Percentiles rank a stretch among this genome's conserved stretches.
Evolutionary conservation across 2,888 invertebrate species (phyloP).

Genomic region (Willowsia nigromaculata): DNA sequence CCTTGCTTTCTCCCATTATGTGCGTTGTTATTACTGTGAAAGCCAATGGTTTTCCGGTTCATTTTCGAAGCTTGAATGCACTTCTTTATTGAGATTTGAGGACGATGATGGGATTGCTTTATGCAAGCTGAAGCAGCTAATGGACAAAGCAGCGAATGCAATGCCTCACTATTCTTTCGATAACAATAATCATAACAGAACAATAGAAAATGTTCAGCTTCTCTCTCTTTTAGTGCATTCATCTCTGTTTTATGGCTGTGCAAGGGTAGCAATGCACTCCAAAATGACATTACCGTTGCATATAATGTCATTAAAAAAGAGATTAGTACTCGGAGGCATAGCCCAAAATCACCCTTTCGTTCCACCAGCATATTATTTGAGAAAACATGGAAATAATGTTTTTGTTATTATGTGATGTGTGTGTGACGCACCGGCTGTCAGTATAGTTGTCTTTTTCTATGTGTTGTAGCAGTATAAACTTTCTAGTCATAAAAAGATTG

Average conservation of each 20-base stretch:
- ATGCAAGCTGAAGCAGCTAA: conserved; percentile 2
- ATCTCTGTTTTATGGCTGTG: conserved; percentile 2
- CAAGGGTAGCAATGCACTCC: conserved; percentile 51
- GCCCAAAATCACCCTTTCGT: neutral
- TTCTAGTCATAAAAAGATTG: conserved; percentile 23
- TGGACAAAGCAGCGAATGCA: neutral
- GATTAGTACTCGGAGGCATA: conserved; percentile 44
- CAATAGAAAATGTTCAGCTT: conserved; percentile 41
- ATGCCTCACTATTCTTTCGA: neutral
- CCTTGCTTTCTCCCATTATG: neutral
- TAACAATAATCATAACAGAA: conserved; percentile 65
- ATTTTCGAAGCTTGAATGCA: conserved; percentile 55
- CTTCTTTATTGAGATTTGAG: conserved; percentile 34
- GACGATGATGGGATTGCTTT: conserved; percentile 28
- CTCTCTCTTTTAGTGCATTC: neutral
- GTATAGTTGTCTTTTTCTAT: conserved; percentile 7
- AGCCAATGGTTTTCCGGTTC: conserved; percentile 57
- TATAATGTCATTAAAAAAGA: conserved; percentile 66
- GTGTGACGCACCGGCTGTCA: neutral
- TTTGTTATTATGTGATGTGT: neutral
- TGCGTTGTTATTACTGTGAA: neutral
- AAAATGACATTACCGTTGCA: conserved; percentile 66
- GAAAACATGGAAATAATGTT: conserved; percentile 31
- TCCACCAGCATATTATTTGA: neutral
- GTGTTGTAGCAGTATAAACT: neutral